These are phyloP conservation scores for Trinectes maculatus DNA, from an alignment of 2,113 vertebrate genomes.

Conservation along the genomic window DNA sequence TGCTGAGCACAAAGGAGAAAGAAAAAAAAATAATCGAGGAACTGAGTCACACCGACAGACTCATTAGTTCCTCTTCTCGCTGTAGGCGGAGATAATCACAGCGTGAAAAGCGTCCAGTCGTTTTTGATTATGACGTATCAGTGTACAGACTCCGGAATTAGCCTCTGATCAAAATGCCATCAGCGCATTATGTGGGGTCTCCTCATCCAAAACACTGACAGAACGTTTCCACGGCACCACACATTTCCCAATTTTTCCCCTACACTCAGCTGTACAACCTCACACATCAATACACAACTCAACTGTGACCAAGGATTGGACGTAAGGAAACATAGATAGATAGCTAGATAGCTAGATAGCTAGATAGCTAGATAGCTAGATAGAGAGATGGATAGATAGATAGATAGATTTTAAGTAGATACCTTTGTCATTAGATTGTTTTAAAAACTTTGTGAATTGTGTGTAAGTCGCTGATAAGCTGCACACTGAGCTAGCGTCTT, in stretches of 20 bases:
- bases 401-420: no score
- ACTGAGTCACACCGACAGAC: not conserved
- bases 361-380: no score
- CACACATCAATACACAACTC: not conserved
- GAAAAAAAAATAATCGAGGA: no score
- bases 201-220: no score
- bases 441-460: constrained; percentile 25
- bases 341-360: no score
- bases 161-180: constrained; percentile 48
- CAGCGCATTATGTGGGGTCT: no score
- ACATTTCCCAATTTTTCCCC: not conserved
- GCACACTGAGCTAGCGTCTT: constrained; percentile 17
- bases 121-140: not conserved
- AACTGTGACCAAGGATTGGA: not conserved
- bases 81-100: not conserved
- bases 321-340: no score
- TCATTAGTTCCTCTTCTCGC: not conserved
- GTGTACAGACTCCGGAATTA: constrained; percentile 10
- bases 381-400: no score
- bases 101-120: not conserved
- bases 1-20: constrained; percentile 40
- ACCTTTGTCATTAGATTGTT: no score
- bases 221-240: not conserved
- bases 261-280: not conserved
- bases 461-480: not conserved